phyloP scores from a whole-genome alignment of 2,888 invertebrate genomes.

The Lasioglossum figueresi region DNA sequence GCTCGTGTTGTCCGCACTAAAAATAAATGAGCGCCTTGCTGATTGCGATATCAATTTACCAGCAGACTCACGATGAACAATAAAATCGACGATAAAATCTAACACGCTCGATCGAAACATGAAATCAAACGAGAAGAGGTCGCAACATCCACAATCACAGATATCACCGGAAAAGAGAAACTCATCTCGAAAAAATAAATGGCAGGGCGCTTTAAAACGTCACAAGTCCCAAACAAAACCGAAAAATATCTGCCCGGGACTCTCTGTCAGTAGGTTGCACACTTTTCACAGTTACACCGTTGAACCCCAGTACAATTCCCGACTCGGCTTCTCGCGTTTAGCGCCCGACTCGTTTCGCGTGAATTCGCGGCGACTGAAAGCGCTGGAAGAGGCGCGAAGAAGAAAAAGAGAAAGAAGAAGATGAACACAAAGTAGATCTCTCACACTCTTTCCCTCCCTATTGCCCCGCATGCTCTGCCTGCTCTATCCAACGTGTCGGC shows the following conservation, averaged over 20 bases:
- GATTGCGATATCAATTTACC: too few relatives aligned
- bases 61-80: too few relatives aligned
- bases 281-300: not conserved
- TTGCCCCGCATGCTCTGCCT: not conserved
- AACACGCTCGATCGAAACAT: too few relatives aligned
- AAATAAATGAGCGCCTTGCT: not conserved
- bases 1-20: too few relatives aligned
- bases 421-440: not conserved
- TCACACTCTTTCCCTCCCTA: not conserved
- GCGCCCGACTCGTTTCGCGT: not conserved
- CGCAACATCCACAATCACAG: too few relatives aligned
- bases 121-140: too few relatives aligned
- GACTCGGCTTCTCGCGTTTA: not conserved
- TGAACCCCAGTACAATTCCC: not conserved
- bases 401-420: not conserved
- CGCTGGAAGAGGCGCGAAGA: constrained; percentile 5
- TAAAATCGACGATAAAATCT: too few relatives aligned
- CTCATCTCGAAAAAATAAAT: not conserved
- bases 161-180: too few relatives aligned
- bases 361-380: constrained; percentile 1
- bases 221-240: not conserved
- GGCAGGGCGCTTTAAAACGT: not conserved
- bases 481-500: constrained; percentile 5
- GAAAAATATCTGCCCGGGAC: not conserved
- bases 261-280: not conserved